Base-by-base conservation (phyloP, 2,888 invertebrate species). In the Myopa tessellatipennis region DNA sequence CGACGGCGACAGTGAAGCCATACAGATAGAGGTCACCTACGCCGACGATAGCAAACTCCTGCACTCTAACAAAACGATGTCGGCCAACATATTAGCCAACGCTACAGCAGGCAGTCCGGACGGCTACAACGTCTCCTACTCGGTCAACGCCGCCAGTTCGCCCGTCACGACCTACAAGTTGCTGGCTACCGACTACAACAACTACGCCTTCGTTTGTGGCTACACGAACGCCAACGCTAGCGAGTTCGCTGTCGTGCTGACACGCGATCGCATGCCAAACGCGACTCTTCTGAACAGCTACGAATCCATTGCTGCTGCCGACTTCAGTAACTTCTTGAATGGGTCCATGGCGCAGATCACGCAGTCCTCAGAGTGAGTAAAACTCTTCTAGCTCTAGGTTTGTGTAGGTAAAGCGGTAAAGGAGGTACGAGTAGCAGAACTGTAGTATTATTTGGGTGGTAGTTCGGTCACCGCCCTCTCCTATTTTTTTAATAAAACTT, bases 171-270 rank as follows among this genome's bases (percentile, higher is more conserved):
- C 81, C 1, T 83, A 74, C 26, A 87, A 87, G 55, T 69, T 87
- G 3, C 78, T 86, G 6, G 78, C 79, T 3, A 86, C 85, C 7
- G 83, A 87, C 55, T 86, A 87, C 67, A 60, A 18, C 0, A 81
- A 79, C 14, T 85, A 80, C 68, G 83, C 87, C 1, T 79, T 85
- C 0, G 63, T 85, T 67, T 87, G 87, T 45, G 86, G 85, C 40
- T 87, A 85, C n/a, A 81, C 82, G 5, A 85, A 86, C 78, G 77
- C 81, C 65, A 81, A 73, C 36, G 58, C 77, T 1, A 83, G 84
- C 0, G 77, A 79, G 0, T 85, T 85, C 55, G 84, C 81, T 45
- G 71, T 83, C 76, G 79, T 86, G 16, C 77, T 86, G 1, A 82
- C 85, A 16, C 81, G 86, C 18, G 63, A 74, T 65, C 80, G 80